Base-by-base conservation (phyloP, 2,113 vertebrate species). In the Ophiodon elongatus region DNA sequence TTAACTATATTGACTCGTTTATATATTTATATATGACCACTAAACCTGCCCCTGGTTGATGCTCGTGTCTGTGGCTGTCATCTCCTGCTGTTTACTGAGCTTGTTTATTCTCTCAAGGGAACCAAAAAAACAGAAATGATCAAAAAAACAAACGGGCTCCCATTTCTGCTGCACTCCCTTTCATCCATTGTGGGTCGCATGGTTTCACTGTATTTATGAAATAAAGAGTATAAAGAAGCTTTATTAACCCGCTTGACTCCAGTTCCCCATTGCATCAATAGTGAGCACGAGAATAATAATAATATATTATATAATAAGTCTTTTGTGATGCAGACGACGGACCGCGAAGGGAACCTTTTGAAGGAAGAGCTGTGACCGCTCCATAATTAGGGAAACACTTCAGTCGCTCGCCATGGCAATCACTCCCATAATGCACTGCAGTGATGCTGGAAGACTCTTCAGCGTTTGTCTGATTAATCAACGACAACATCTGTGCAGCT, bases 321-420 rank as follows among this genome's bases (percentile, higher is more conserved):
- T 68, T 85, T 91, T 88, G 85, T 88, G 75, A 89, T 89, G 87
- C 52, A 85, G 74, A 91, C 87, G 82, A 84, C 27, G 23, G 35
- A 25, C 21, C 80, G 88, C 85, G 83, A 83, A 77, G 31, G 47
- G 54, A 70, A 47, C 69, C 80, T 69, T 87, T 90, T 88, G 76
- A 89, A 76, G 39, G 56, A 50, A 27, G 15, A 41, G 67, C 81
- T 4, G 21, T 21, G 47, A 29, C 75, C 87, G 83, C 86, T 84
- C 59, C 79, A 82, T 25, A 41, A 47, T 19, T 64, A 86, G 63
- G 82, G 64, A 88, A 91, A 89, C 92, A 90, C 86, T 85, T 35
- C 15, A 70, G 81, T 91, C 54, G 21, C 84, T 60, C 57, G 27
- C 29, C 85, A 91, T 75, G 88, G 73, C 69, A 35, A 91, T 76